Evolutionary conservation across 2,888 invertebrate genomes (phyloP), one percentile per base, ranked within the genome.

Genomic region (Rhagium mordax): DNA sequence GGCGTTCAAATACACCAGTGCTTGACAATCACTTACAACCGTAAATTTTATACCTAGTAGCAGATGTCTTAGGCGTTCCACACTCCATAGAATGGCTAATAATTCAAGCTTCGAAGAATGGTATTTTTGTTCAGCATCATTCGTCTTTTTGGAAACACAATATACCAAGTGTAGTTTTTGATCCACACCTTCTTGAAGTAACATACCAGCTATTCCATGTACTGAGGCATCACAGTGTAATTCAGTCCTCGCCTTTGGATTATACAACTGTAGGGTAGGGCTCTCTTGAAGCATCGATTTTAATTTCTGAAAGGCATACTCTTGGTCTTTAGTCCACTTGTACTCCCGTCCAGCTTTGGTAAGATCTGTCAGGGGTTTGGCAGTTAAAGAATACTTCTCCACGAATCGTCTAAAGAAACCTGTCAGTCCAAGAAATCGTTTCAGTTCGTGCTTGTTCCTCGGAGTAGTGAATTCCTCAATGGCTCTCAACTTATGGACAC

Each of bases 21-120:
- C 80, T 70, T 81, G 80, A 71, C 81, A 81, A 74, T 84, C 84
- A 0, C 81, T 82, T 1, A 82, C 73, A 13, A 49, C 49, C 2
- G 49, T 49, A 16, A 49, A 49, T 49, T 49, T 49, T 16, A 49
- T 49, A 15, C 49, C 78, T 18, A 82, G 71, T 10, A 82, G 57
- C 29, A 81, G 78, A 13, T 77, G 59, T 16, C 81, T 59, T 47
- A 82, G 76, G 29, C 80, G 76, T 16, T 81, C 76, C 0, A 82
- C 20, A 0, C 77, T 70, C 70, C 81, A 81, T 3, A 84, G 72
- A 5, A 83, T 72, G 0, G 83, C 83, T 33, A 83, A 24, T 16
- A 80, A 64, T 69, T 80, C 80, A 18, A 80, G 66, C 48, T 81
- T 78, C 15, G 79, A 79, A 1, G 79, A 82, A 8, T 78, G 78